phyloP scores from a whole-genome alignment of 2,113 vertebrate species.

The Leucosticte australis region DNA sequence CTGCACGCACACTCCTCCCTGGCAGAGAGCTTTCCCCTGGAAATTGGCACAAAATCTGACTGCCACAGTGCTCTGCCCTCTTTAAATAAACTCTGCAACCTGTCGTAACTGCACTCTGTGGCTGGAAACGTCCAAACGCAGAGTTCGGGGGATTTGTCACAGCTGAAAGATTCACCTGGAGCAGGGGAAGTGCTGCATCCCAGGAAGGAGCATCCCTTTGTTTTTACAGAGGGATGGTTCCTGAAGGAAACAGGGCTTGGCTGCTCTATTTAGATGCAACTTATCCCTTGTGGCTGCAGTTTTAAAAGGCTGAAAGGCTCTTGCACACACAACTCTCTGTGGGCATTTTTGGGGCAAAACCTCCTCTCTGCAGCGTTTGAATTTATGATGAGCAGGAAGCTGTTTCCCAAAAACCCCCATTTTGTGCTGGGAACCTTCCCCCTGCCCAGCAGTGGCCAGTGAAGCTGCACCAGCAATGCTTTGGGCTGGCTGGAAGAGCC shows the following conservation, averaged over 20 bases:
- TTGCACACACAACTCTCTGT: no score
- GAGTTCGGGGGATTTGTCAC: neutral
- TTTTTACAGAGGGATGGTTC: neutral
- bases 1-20: neutral
- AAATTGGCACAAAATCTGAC: neutral
- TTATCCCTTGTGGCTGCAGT: rapidly evolving
- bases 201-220: neutral
- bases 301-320: neutral
- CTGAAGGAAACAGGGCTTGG: neutral
- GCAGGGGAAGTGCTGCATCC: rapidly evolving
- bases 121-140: neutral
- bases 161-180: neutral
- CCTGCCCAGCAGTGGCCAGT: rapidly evolving
- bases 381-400: neutral
- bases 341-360: neutral
- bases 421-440: neutral
- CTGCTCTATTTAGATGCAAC: rapidly evolving
- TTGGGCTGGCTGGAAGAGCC: neutral
- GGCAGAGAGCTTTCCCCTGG: neutral
- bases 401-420: neutral
- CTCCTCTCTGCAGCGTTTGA: neutral
- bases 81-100: neutral
- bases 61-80: neutral
- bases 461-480: neutral
- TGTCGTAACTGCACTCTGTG: neutral